These are phyloP conservation scores for Isurus oxyrinchus DNA, from an alignment of 2,113 vertebrate genomes.

Conservation along the genomic window DNA sequence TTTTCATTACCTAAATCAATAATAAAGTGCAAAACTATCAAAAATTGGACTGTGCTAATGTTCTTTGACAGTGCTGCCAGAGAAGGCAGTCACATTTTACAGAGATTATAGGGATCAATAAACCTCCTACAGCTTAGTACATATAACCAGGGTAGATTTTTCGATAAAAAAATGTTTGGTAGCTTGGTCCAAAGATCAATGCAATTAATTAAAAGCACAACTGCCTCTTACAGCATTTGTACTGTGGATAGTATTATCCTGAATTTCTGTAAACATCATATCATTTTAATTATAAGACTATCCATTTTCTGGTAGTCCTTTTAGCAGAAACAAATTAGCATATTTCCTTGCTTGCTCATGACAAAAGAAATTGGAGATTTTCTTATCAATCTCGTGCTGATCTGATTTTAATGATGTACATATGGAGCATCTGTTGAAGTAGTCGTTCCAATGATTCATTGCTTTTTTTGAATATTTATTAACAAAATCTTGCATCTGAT, in stretches of 20 bases:
- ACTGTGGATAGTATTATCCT: neutral
- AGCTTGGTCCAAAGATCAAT: neutral
- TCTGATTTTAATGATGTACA: neutral
- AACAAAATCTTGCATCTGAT: neutral
- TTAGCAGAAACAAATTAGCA: neutral
- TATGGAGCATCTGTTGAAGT: neutral
- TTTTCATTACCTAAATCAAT: neutral
- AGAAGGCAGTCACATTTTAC: neutral
- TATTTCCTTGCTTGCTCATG: neutral
- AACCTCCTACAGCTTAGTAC: neutral
- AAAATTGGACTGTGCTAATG: neutral
- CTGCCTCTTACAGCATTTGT: neutral
- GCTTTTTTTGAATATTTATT: neutral
- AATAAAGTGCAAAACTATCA: neutral
- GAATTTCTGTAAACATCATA: neutral
- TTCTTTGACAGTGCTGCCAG: neutral
- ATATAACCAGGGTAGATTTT: neutral
- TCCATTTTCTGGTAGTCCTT: neutral
- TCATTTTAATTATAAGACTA: neutral
- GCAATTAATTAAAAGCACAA: neutral
- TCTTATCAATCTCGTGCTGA: neutral
- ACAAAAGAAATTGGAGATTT: neutral
- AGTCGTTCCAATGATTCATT: slow-evolving; percentile 11
- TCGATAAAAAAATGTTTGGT: neutral
- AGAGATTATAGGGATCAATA: neutral